Percentiles rank a stretch among this genome's conserved stretches.
Evolutionary conservation across 2,888 invertebrate genomes (phyloP).

Genomic region (Nymphalis c-album): DNA sequence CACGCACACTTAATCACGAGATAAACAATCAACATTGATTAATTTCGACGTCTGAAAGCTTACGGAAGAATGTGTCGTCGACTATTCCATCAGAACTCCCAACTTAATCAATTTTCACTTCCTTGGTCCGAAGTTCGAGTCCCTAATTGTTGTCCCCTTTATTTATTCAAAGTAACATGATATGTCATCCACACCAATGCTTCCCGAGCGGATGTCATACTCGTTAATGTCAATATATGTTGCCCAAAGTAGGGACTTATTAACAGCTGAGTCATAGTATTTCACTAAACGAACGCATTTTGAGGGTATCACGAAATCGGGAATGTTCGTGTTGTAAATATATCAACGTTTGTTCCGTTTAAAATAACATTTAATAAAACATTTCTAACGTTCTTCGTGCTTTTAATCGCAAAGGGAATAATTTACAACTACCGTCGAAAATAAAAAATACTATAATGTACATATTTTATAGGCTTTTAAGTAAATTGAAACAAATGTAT

Average conservation of each 20-base stretch:
- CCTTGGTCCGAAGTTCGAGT: slow-evolving; percentile 55
- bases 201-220: slow-evolving; percentile 69
- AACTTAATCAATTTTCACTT: slow-evolving; percentile 48
- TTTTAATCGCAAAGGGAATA: too few relatives aligned
- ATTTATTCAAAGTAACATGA: slow-evolving; percentile 74
- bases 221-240: slow-evolving; percentile 75
- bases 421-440: too few relatives aligned
- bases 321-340: neutral
- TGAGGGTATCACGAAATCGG: slow-evolving; percentile 15
- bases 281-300: slow-evolving; percentile 22
- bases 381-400: too few relatives aligned
- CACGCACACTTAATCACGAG: too few relatives aligned
- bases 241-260: slow-evolving; percentile 68
- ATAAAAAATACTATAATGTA: too few relatives aligned
- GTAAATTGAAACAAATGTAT: too few relatives aligned
- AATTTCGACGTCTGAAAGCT: too few relatives aligned
- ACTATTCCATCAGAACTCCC: slow-evolving; percentile 10
- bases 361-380: neutral
- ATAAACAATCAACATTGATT: too few relatives aligned
- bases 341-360: neutral
- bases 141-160: slow-evolving; percentile 73
- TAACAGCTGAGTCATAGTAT: slow-evolving; percentile 66
- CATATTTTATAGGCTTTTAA: too few relatives aligned
- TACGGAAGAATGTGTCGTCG: neutral
- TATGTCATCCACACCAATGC: slow-evolving; percentile 64